Evolutionary conservation across 2,888 invertebrate species (phyloP).

Genomic region (Plebejus anna): DNA sequence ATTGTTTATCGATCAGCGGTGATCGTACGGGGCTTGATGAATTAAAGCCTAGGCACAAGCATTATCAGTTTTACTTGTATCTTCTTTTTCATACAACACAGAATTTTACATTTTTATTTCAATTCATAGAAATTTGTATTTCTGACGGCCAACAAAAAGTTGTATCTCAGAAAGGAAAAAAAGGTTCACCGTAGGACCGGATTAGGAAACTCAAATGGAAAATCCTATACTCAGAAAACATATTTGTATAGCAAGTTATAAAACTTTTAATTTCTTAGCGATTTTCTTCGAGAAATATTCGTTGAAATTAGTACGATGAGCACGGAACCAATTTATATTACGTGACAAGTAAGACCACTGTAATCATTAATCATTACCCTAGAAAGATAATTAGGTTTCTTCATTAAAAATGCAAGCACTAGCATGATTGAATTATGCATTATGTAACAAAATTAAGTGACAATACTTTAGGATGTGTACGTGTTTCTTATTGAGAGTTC

Average conservation of each 20-base stretch:
- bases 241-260: not conserved
- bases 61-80: too few species aligned
- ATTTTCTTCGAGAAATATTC: not conserved
- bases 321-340: constrained; percentile 62
- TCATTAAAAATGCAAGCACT: not conserved
- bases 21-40: too few species aligned
- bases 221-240: not conserved
- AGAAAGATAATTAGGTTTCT: constrained; percentile 1
- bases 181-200: not conserved
- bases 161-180: not conserved
- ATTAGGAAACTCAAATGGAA: not conserved
- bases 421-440: not conserved
- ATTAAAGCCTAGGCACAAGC: too few species aligned
- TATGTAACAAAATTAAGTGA: too few species aligned
- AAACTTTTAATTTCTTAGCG: not conserved
- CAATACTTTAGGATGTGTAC: too few species aligned
- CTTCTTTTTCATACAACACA: too few species aligned
- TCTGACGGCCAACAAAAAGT: not conserved
- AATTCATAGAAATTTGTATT: not conserved
- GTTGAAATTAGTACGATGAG: constrained; percentile 4
- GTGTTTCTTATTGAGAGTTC: too few species aligned
- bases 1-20: too few species aligned
- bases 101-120: not conserved
- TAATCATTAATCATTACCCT: not conserved
- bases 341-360: constrained; percentile 42